Evolutionary conservation across 2,888 invertebrate species (phyloP).

Genomic region (Asteroscopus sphinx): DNA sequence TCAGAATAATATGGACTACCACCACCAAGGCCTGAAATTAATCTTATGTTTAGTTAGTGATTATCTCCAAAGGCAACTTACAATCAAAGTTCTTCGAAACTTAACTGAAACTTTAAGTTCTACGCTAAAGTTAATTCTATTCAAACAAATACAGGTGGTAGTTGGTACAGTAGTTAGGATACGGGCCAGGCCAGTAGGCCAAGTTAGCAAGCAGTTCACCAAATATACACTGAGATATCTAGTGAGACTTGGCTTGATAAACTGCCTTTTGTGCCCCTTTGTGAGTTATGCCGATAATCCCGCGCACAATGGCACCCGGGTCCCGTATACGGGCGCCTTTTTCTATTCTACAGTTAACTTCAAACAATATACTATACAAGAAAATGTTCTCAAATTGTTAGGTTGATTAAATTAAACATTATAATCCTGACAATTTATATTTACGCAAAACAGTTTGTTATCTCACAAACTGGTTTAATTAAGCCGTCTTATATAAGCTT

Average conservation of each 20-base stretch:
- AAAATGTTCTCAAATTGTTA: constrained; percentile 11
- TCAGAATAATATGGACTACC: constrained; percentile 7
- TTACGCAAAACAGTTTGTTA: constrained; percentile 7
- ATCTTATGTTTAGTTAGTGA: constrained; percentile 23
- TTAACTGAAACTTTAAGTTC: constrained; percentile 40
- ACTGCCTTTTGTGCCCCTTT: constrained; percentile 81
- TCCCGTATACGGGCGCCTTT: constrained; percentile 68
- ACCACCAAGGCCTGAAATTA: constrained; percentile 21
- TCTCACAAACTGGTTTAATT: constrained; percentile 29
- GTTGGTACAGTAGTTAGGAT: constrained; percentile 49
- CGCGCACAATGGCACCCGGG: constrained; percentile 66
- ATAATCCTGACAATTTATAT: background rate
- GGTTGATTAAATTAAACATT: constrained; percentile 12
- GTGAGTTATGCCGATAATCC: constrained; percentile 78
- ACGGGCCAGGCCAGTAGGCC: constrained; percentile 61
- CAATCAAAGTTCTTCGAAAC: constrained; percentile 29
- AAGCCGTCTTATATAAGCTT: constrained; percentile 32
- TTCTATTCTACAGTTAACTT: constrained; percentile 69
- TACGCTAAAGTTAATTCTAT: constrained; percentile 46
- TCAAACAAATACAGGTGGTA: constrained; percentile 46
- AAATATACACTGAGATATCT: constrained; percentile 74
- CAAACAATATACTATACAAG: constrained; percentile 45
- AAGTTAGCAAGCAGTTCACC: constrained; percentile 66
- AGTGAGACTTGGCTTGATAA: constrained; percentile 79
- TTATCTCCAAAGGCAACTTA: constrained; percentile 45